These are phyloP conservation scores for Drosophila mojavensis DNA, from an alignment of 1,140 invertebrate genomes.

Conservation along the genomic window DNA sequence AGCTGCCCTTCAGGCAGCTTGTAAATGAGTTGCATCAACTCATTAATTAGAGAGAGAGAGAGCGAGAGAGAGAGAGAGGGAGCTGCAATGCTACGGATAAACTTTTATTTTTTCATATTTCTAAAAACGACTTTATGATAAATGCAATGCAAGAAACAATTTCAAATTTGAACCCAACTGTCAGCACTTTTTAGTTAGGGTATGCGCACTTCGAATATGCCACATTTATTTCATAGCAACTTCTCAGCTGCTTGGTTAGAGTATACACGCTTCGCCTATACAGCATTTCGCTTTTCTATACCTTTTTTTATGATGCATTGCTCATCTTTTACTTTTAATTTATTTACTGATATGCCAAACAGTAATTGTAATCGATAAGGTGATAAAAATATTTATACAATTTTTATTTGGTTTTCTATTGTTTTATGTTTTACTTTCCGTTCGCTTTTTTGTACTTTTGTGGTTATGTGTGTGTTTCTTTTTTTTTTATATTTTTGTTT, in stretches of 20 bases:
- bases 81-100: too few species aligned
- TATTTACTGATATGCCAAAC: conserved; percentile 60
- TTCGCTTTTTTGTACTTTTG: not conserved
- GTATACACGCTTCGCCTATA: not conserved
- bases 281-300: not conserved
- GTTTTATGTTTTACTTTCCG: conserved; percentile 2
- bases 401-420: conserved; percentile 34
- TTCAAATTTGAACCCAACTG: too few species aligned
- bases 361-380: conserved; percentile 77
- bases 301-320: conserved; percentile 28
- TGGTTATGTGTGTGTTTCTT: not conserved
- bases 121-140: too few species aligned
- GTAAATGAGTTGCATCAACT: conserved; percentile 17
- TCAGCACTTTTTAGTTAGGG: too few species aligned
- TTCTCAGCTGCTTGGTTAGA: not conserved
- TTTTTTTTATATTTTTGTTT: not conserved
- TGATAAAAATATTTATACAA: conserved; percentile 69
- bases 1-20: not conserved
- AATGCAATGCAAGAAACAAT: too few species aligned
- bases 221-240: too few species aligned
- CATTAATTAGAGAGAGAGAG: conserved; percentile 16
- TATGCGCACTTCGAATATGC: too few species aligned
- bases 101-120: too few species aligned
- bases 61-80: too few species aligned
- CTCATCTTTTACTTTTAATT: conserved; percentile 57